phyloP scores from a whole-genome alignment of 2,797 vertebrate species.

The Sarcophilus harrisii region DNA sequence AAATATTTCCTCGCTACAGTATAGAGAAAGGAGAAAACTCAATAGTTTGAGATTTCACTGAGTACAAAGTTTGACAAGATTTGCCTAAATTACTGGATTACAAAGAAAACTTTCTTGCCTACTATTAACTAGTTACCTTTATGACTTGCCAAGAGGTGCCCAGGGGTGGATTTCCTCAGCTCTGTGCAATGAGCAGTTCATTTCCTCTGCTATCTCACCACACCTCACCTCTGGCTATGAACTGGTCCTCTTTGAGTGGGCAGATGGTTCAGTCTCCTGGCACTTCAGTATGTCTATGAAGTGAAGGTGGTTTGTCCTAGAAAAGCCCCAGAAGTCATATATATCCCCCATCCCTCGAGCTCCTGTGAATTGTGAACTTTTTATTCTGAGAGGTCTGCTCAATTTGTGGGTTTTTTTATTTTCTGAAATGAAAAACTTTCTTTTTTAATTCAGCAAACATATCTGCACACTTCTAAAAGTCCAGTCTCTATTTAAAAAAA shows the following conservation, averaged over 20 bases:
- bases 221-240: conserved; percentile 52
- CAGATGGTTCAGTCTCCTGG: conserved; percentile 13
- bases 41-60: conserved; percentile 37
- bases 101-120: neutral
- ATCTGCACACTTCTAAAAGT: neutral
- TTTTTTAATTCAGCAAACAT: neutral
- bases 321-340: neutral
- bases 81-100: neutral
- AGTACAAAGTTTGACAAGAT: conserved; percentile 36
- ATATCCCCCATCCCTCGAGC: neutral
- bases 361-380: neutral
- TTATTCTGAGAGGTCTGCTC: neutral
- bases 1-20: conserved; percentile 30
- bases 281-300: neutral
- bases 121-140: neutral
- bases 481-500: neutral
- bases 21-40: conserved; percentile 47
- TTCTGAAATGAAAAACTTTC: neutral
- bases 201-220: conserved; percentile 41
- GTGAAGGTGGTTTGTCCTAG: neutral
- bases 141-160: neutral
- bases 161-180: conserved; percentile 17
- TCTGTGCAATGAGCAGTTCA: conserved; percentile 37
- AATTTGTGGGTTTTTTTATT: neutral
- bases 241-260: conserved; percentile 26